A percentile compares a stretch with the other conserved stretches of the same genome.
phyloP scores from a whole-genome alignment of 2,888 invertebrate species.

The Zygogramma bicolorata region DNA sequence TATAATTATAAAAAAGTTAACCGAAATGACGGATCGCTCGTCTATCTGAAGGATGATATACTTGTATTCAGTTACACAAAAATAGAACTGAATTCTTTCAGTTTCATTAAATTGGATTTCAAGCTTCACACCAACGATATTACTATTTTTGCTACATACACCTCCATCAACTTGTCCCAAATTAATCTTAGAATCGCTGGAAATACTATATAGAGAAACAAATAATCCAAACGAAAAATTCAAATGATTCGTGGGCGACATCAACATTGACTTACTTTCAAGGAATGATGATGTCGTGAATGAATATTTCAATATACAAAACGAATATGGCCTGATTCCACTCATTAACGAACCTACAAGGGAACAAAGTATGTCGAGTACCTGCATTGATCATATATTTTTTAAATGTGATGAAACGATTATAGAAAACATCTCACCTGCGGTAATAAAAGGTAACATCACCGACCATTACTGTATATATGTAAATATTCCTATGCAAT shows the following conservation, averaged over 20 bases:
- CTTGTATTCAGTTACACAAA: not conserved
- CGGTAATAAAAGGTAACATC: not conserved
- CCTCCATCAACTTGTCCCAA: not conserved
- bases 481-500: not conserved
- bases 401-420: too few relatives aligned
- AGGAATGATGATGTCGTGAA: not conserved
- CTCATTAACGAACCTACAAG: constrained; percentile 2
- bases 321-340: not conserved
- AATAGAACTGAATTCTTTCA: not conserved
- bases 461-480: not conserved
- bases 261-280: not conserved
- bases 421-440: not conserved
- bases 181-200: too few relatives aligned
- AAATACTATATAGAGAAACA: not conserved
- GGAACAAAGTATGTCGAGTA: not conserved
- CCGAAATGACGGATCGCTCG: constrained; percentile 3
- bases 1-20: too few relatives aligned
- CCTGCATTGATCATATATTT: not conserved
- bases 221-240: not conserved
- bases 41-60: constrained; percentile 8
- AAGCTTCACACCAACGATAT: not conserved
- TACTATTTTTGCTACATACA: too few relatives aligned
- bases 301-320: not conserved
- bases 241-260: not conserved
- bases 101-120: not conserved